phyloP scores from a whole-genome alignment of 2,113 vertebrate species.

The Caranx ignobilis region DNA sequence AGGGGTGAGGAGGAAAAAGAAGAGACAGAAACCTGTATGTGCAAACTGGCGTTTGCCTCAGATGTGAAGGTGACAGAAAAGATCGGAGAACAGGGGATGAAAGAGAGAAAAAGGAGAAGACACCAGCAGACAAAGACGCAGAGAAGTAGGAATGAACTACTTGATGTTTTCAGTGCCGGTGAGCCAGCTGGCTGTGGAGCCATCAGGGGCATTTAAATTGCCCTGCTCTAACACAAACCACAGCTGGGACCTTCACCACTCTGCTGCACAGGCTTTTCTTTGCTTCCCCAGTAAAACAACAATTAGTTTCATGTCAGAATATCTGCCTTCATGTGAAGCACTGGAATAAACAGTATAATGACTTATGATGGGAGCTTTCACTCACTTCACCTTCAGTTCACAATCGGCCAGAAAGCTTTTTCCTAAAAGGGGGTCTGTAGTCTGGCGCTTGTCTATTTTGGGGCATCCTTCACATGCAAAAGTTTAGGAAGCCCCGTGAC shows the following conservation, averaged over 20 bases:
- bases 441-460: slow-evolving; percentile 42
- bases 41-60: slow-evolving; percentile 44
- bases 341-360: not conserved
- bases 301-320: not conserved
- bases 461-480: slow-evolving; percentile 66
- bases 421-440: slow-evolving; percentile 22
- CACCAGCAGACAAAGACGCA: slow-evolving; percentile 12
- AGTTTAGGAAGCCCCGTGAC: slow-evolving; percentile 71
- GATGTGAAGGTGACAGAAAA: slow-evolving; percentile 1
- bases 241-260: slow-evolving; percentile 13
- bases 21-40: slow-evolving; percentile 48
- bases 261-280: not conserved
- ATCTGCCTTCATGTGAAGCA: slow-evolving; percentile 13
- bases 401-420: slow-evolving; percentile 15
- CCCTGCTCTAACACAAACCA: slow-evolving; percentile 54
- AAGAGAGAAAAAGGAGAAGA: not conserved
- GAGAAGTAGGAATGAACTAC: slow-evolving; percentile 23
- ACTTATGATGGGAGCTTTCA: slow-evolving; percentile 2
- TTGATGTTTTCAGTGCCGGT: slow-evolving; percentile 44
- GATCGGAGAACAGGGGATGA: not conserved
- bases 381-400: not conserved
- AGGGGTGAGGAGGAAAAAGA: not conserved
- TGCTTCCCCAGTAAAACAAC: slow-evolving; percentile 1
- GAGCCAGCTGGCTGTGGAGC: slow-evolving; percentile 54
- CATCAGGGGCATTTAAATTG: slow-evolving; percentile 48